A percentile compares a stretch with the other conserved stretches of the same genome.
Evolutionary conservation across 2,113 vertebrate genomes (phyloP).

Genomic region (Ageneiosus marmoratus): DNA sequence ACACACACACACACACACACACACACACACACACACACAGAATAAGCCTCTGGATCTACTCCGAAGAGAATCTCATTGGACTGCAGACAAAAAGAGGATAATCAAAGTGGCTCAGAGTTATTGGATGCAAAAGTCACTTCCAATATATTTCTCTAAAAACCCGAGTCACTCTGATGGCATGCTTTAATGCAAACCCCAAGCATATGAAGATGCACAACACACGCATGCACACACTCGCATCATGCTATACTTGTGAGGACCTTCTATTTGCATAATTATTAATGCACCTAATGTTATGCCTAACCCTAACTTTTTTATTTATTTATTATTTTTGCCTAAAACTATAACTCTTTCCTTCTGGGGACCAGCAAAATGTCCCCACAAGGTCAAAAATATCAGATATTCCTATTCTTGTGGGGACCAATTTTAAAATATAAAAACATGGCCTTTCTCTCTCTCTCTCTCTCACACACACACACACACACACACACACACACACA

Average conservation of each 20-base stretch:
- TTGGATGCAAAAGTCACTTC: slow-evolving; percentile 1
- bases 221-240: neutral
- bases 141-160: neutral
- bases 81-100: neutral
- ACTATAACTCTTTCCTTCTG: too few relatives aligned
- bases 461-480: slow-evolving; percentile 28
- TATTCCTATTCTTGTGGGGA: too few relatives aligned
- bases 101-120: neutral
- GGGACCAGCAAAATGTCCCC: too few relatives aligned
- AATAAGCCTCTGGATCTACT: slow-evolving; percentile 18
- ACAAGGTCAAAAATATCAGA: too few relatives aligned
- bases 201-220: slow-evolving; percentile 10
- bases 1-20: too few relatives aligned
- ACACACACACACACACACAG: neutral
- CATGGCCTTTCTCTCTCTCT: too few relatives aligned
- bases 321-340: too few relatives aligned
- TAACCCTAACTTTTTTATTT: too few relatives aligned
- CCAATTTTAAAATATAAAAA: too few relatives aligned
- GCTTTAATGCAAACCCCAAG: neutral
- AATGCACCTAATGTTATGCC: too few relatives aligned
- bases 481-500: slow-evolving; percentile 14
- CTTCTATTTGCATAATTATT: too few relatives aligned
- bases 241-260: too few relatives aligned
- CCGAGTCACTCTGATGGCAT: slow-evolving; percentile 10
- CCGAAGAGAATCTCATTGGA: neutral